phyloP scores from a whole-genome alignment of 1,140 invertebrate species.

The Nymphalis io region DNA sequence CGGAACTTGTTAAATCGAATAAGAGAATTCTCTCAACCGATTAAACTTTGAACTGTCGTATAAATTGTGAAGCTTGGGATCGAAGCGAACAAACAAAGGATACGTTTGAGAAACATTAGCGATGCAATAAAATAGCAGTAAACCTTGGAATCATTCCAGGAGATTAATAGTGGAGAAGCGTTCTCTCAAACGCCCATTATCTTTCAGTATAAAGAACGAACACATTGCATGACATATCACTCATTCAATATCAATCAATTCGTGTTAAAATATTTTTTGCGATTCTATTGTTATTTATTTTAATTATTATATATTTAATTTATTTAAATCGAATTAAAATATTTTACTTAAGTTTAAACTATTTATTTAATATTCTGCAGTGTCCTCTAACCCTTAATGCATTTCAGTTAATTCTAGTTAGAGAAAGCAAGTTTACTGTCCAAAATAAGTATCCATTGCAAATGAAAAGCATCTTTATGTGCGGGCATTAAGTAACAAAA shows the following conservation, averaged over 20 bases:
- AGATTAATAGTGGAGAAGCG: slow-evolving; percentile 44
- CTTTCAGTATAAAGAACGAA: slow-evolving; percentile 8
- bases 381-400: slow-evolving; percentile 7
- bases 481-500: slow-evolving; percentile 9
- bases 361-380: not conserved
- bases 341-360: not conserved
- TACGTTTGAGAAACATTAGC: slow-evolving; percentile 41
- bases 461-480: slow-evolving; percentile 17
- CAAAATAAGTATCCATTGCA: not conserved
- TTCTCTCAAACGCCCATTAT: slow-evolving; percentile 18
- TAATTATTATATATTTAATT: no score
- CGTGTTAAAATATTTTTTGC: no score
- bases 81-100: slow-evolving; percentile 41
- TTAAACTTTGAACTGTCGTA: slow-evolving; percentile 38
- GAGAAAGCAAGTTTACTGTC: slow-evolving; percentile 20
- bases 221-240: not conserved
- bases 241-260: not conserved
- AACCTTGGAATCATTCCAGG: slow-evolving; percentile 42
- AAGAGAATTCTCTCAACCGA: slow-evolving; percentile 30
- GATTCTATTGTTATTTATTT: no score
- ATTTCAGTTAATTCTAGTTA: slow-evolving; percentile 24
- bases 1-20: slow-evolving; percentile 34
- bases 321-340: no score
- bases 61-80: slow-evolving; percentile 21
- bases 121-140: slow-evolving; percentile 46